These are phyloP conservation scores for Sinocyclocheilus maitianheensis DNA, from an alignment of 2,113 vertebrate genomes.

Conservation along the genomic window DNA sequence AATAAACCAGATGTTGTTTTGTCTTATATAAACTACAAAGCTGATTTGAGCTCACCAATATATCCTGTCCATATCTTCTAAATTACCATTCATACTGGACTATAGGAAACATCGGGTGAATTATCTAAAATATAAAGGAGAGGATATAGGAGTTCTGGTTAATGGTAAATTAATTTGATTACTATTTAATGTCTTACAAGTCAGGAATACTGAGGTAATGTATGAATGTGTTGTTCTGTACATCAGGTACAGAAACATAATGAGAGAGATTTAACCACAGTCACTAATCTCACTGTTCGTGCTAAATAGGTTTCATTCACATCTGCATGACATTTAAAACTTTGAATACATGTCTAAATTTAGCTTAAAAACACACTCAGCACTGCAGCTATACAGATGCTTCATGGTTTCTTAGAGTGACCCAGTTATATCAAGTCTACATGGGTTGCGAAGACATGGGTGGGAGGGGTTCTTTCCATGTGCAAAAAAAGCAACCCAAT, in stretches of 20 bases:
- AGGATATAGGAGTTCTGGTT: background rate
- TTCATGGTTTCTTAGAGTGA: slow-evolving; percentile 48
- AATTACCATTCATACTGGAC: background rate
- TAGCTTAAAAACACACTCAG: slow-evolving; percentile 49
- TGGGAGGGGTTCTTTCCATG: slow-evolving; percentile 29
- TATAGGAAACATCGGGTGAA: background rate
- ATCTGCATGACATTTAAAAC: slow-evolving; percentile 57
- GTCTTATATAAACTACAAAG: no score
- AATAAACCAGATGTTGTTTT: no score
- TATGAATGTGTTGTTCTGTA: background rate
- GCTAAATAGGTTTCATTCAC: slow-evolving; percentile 49
- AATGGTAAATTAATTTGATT: background rate
- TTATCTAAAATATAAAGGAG: background rate
- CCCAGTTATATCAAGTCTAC: slow-evolving; percentile 38
- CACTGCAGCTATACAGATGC: slow-evolving; percentile 41
- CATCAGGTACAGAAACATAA: background rate
- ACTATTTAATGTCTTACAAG: background rate
- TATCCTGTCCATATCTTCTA: background rate
- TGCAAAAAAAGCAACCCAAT: background rate
- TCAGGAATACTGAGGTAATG: background rate
- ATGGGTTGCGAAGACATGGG: background rate
- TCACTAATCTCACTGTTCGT: slow-evolving; percentile 38
- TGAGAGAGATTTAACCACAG: slow-evolving; percentile 23
- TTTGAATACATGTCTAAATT: slow-evolving; percentile 50
- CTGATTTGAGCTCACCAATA: no score